Base-by-base conservation (phyloP, 2,113 vertebrate species). In the Pristiophorus japonicus region DNA sequence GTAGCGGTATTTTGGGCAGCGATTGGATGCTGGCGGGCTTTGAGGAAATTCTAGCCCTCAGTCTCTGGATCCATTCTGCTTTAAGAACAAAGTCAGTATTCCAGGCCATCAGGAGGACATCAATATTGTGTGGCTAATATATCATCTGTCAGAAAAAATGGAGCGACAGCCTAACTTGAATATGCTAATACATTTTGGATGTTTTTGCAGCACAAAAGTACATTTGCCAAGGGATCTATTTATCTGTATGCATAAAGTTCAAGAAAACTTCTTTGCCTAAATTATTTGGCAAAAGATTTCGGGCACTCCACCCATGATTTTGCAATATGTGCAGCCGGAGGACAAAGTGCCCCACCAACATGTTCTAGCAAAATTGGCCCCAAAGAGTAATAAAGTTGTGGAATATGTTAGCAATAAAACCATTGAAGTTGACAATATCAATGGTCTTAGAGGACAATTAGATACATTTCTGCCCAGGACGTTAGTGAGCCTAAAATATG, bases 211-310 rank as follows among this genome's bases (percentile, higher is more conserved):
- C 81, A 22, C 42, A 75, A n/a, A 75, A 75, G 73, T 75, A 30
- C 59, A 59, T 30, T 88, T 88, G 87, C 87, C 1, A 90, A 34
- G 27, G 47, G 51, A 34, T 55, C 10, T 11, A 47, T 67, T 38
- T 93, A 75, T n/a, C 38, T 81, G 95, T 96, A 63, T 95, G 84
- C 47, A 91, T 95, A 93, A 94, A 96, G 59, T 78, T 94, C 0
- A 45, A 66, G 91, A 45, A 65, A 12, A 85, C 8, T 14, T 34
- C 20, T 27, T 90, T 59, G 3, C 30, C 51, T 59, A 59, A 90
- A 30, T 14, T 59, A 27, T 24, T 90, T 59, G 27, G 11, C 87
- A 90, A 11, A 30, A 90, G 87, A 59, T 59, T 85, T 55, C 24
- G 2, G 8, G 10, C 10, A 30, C 11, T 16, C 3, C 30, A 59